phyloP scores from a whole-genome alignment of 2,113 vertebrate species.

The Sebastes fasciatus region DNA sequence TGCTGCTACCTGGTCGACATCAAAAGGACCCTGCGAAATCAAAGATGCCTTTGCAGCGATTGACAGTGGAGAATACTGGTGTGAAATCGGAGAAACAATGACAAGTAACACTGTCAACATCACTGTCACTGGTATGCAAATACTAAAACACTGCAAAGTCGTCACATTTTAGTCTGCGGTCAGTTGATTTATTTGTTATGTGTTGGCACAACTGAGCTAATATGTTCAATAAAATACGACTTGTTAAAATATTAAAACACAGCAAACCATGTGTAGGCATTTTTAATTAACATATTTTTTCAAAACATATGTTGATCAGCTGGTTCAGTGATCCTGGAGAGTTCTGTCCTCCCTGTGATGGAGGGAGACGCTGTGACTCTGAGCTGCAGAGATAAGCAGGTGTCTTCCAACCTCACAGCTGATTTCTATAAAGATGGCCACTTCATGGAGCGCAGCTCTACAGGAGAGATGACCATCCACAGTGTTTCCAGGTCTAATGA shows the following conservation, averaged over 20 bases:
- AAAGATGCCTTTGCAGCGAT: fast-evolving
- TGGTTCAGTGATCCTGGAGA: conserved; percentile 17
- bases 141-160: background rate
- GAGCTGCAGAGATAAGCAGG: background rate
- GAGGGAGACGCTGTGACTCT: background rate
- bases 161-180: background rate
- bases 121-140: conserved; percentile 16
- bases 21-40: background rate
- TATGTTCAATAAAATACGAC: too few relatives aligned
- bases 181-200: too few relatives aligned
- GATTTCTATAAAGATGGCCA: background rate
- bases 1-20: background rate
- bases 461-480: background rate
- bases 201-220: too few relatives aligned
- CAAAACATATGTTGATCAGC: background rate
- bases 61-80: conserved; percentile 27
- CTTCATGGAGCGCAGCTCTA: background rate
- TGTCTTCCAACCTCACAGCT: background rate
- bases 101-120: conserved; percentile 6
- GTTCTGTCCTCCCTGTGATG: background rate
- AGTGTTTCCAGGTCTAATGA: background rate
- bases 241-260: background rate
- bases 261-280: too few relatives aligned
- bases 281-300: too few relatives aligned
- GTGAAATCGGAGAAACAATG: background rate